A percentile compares a stretch with the other conserved stretches of the same genome.
Evolutionary conservation across 2,113 vertebrate genomes (phyloP).

Genomic region (Oreotragus oreotragus): DNA sequence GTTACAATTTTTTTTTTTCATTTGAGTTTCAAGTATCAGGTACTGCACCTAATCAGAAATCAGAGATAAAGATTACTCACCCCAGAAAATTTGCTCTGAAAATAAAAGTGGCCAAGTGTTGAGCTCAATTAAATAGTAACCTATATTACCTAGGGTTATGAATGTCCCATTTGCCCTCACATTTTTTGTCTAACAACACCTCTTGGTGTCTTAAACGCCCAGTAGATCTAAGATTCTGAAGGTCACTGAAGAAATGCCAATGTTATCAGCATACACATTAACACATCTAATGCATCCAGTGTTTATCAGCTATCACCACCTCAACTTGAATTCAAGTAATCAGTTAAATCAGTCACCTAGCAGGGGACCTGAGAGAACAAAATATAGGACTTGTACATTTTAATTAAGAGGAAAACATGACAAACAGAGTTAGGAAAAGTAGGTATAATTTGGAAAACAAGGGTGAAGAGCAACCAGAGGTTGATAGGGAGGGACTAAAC

Average conservation of each 20-base stretch:
- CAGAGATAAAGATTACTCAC: not conserved
- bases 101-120: not conserved
- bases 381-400: not conserved
- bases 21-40: not conserved
- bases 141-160: not conserved
- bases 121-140: not conserved
- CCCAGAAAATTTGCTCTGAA: not conserved
- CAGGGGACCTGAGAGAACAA: not conserved
- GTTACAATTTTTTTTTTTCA: not conserved
- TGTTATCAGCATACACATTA: not conserved
- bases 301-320: constrained; percentile 34
- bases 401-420: not conserved
- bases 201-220: not conserved
- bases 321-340: not conserved
- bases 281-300: not conserved
- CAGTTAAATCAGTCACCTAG: not conserved
- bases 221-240: not conserved
- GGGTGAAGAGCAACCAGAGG: not conserved
- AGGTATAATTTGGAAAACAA: not conserved
- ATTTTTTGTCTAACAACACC: not conserved
- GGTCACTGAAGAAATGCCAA: not conserved
- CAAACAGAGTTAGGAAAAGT: not conserved
- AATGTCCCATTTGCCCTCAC: not conserved
- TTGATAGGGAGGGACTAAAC: not conserved
- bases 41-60: not conserved